phyloP scores from a whole-genome alignment of 2,113 vertebrate genomes.

The Vidua macroura region DNA sequence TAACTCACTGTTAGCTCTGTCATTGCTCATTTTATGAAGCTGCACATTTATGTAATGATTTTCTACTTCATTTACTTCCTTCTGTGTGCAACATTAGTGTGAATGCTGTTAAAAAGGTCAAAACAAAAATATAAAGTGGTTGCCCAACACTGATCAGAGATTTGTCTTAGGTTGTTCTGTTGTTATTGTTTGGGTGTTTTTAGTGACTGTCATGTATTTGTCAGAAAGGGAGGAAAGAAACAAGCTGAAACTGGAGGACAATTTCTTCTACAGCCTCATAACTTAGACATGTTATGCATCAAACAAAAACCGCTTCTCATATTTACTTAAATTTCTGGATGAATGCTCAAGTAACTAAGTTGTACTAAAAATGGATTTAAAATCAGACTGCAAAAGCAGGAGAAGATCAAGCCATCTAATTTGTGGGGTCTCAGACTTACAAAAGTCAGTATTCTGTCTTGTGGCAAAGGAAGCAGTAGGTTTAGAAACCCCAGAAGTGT shows the following conservation, averaged over 20 bases:
- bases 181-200: not conserved
- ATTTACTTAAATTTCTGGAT: not conserved
- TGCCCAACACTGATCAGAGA: not conserved
- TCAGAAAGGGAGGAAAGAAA: not conserved
- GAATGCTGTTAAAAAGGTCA: not conserved
- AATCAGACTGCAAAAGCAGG: not conserved
- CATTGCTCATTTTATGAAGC: not conserved
- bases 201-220: not conserved
- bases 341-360: not conserved
- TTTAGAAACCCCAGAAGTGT: not conserved
- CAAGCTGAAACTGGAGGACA: not conserved
- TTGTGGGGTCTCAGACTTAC: not conserved
- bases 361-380: not conserved
- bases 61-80: constrained; percentile 7
- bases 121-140: not conserved
- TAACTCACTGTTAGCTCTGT: not conserved
- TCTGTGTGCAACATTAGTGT: not conserved
- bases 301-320: not conserved
- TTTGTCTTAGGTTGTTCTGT: not conserved
- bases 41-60: not conserved
- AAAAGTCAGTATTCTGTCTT: not conserved
- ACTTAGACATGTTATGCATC: not conserved
- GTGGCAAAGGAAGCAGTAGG: not conserved
- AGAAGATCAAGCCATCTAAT: not conserved
- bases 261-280: not conserved